A percentile compares a stretch with the other conserved stretches of the same genome.
These are phyloP conservation scores for Lycia hirtaria DNA, from an alignment of 2,888 invertebrate species.

Conservation along the genomic window DNA sequence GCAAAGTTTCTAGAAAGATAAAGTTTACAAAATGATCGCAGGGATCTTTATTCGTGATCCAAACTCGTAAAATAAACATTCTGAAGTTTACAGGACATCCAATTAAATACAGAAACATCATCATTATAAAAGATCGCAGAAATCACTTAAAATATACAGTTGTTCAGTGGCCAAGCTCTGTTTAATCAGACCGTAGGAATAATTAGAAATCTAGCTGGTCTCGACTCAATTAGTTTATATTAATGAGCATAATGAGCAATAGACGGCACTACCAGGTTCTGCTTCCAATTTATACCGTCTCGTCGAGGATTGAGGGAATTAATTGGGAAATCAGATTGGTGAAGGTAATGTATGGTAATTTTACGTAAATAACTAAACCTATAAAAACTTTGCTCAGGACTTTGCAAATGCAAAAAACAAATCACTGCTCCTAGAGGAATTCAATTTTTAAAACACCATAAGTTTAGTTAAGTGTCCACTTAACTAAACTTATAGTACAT, in stretches of 20 bases:
- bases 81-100: not conserved
- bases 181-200: not conserved
- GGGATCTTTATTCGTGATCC: too few relatives aligned
- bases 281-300: conserved; percentile 19
- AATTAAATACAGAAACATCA: not conserved
- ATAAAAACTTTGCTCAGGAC: too few relatives aligned
- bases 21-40: too few relatives aligned
- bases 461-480: too few relatives aligned
- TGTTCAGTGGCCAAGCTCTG: not conserved
- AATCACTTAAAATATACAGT: not conserved
- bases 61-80: too few relatives aligned
- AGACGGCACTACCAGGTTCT: conserved; percentile 11
- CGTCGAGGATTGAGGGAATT: conserved; percentile 2
- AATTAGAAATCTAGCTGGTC: conserved; percentile 23
- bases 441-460: too few relatives aligned
- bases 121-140: not conserved
- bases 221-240: conserved; percentile 28
- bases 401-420: too few relatives aligned
- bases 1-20: too few relatives aligned
- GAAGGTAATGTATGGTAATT: not conserved
- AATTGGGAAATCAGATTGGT: conserved; percentile 1
- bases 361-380: not conserved
- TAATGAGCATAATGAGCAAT: conserved; percentile 33
- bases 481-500: too few relatives aligned
- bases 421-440: too few relatives aligned